Percentiles rank a stretch among this genome's conserved stretches.
These are phyloP conservation scores for Drosophila ezoana DNA, from an alignment of 2,888 invertebrate species.

Conservation along the genomic window DNA sequence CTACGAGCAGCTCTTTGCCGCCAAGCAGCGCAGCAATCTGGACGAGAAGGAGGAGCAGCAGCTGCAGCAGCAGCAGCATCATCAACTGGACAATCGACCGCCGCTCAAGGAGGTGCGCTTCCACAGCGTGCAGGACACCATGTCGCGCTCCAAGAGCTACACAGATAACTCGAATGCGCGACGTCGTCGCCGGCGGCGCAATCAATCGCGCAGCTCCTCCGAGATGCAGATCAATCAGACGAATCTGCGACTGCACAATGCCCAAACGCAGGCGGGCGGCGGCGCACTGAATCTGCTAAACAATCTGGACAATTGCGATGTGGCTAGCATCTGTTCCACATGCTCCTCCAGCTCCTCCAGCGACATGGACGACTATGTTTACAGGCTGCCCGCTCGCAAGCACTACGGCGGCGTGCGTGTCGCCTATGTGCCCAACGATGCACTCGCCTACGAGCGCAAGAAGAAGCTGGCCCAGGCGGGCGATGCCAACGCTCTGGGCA, in stretches of 20 bases:
- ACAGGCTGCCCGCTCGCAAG: constrained; percentile 92
- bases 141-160: constrained; percentile 86
- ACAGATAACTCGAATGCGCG: constrained; percentile 85
- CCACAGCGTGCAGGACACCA: constrained; percentile 84
- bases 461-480: constrained; percentile 86
- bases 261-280: constrained; percentile 77
- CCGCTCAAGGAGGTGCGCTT: constrained; percentile 84
- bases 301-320: constrained; percentile 86
- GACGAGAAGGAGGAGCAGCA: constrained; percentile 54
- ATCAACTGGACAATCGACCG: constrained; percentile 66
- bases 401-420: constrained; percentile 96
- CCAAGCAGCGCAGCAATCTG: constrained; percentile 51
- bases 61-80: constrained; percentile 45
- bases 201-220: constrained; percentile 83
- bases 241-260: constrained; percentile 81
- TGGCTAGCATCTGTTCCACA: constrained; percentile 94
- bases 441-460: constrained; percentile 91
- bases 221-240: constrained; percentile 85
- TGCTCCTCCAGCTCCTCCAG: constrained; percentile 94
- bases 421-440: constrained; percentile 96
- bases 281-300: constrained; percentile 66
- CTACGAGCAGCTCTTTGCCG: constrained; percentile 71
- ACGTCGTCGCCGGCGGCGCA: constrained; percentile 81
- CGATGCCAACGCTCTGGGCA: not conserved
- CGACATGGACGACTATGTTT: constrained; percentile 94